A percentile compares a stretch with the other conserved stretches of the same genome.
These are phyloP conservation scores for Triplophysa tibetana DNA, from an alignment of 2,113 vertebrate species.

Conservation along the genomic window DNA sequence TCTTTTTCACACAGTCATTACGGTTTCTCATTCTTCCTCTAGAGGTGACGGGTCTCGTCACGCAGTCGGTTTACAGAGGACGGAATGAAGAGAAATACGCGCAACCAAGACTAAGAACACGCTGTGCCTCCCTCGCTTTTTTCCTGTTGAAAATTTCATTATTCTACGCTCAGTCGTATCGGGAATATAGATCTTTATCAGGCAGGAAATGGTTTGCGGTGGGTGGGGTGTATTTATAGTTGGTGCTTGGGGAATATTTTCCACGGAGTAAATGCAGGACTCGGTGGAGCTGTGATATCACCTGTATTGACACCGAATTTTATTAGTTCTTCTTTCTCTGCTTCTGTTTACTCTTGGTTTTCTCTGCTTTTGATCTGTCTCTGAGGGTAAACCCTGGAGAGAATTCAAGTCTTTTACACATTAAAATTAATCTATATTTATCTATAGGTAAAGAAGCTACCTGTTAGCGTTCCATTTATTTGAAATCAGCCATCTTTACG, in stretches of 20 bases:
- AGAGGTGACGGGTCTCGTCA: conserved; percentile 29
- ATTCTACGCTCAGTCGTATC: conserved; percentile 21
- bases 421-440: not conserved
- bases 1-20: conserved; percentile 9
- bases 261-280: conserved; percentile 8
- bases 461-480: no score
- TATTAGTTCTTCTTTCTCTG: conserved; percentile 9
- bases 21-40: conserved; percentile 6
- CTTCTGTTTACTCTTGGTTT: not conserved
- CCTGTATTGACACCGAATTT: conserved; percentile 22
- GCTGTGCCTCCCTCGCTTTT: conserved; percentile 15
- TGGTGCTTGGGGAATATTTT: not conserved
- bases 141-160: conserved; percentile 31
- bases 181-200: conserved; percentile 48
- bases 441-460: not conserved
- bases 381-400: not conserved
- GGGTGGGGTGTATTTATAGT: conserved; percentile 39
- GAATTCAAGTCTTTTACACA: not conserved
- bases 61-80: conserved; percentile 22
- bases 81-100: conserved; percentile 41
- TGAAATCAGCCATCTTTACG: no score
- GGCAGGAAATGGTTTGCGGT: conserved; percentile 28
- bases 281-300: conserved; percentile 38
- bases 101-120: conserved; percentile 17
- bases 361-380: not conserved